Evolutionary conservation across 2,797 vertebrate species (phyloP), one percentile per base, ranked within the genome.

Genomic region (Emydoidea blandingii): DNA sequence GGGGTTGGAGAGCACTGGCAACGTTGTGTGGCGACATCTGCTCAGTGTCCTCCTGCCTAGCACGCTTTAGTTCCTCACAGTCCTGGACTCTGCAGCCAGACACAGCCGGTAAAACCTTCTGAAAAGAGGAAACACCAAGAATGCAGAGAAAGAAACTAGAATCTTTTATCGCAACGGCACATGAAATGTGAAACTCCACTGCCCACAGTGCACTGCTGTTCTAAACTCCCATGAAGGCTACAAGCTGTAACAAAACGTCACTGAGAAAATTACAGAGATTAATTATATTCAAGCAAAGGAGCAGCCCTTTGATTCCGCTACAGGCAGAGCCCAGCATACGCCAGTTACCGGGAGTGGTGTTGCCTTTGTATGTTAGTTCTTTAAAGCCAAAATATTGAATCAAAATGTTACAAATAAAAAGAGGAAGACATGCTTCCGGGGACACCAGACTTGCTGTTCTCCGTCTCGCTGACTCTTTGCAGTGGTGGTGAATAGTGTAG

Each of bases 261-360:
- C 25, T 1, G 4, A 57, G 50, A 25, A 18, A 41, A 76, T 41
- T 6, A n/a, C 34, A 68, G 34, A 18, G 34, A 37, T 68, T n/a
- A 37, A 68, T 68, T 37, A 19, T 19, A 34, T 68, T 68, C 62
- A 68, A 37, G 41, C 23, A 47, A 6, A 23, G 4, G 14, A 21
- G 0, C 8, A 79, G 37, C 83, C 57, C 3, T 19, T 6, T 8
- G 37, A 79, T 14, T 41, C 2, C 3, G 1, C 5, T 0, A 14
- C 29, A 21, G 0, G 2, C 23, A 3, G 0, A 0, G 41, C 44
- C 23, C 9, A 6, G 31, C 47, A 27, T 41, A 52, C 37, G 5
- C 72, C 86, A 2, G 0, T 34, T 10, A 1, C 0, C 4, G 41
- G 12, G 1, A 57, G 41, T 1, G 18, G 3, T 0, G 27, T 6